Percentiles rank a stretch among this genome's conserved stretches.
Evolutionary conservation across 2,797 vertebrate genomes (phyloP).

Genomic region (Acridotheres tristis): DNA sequence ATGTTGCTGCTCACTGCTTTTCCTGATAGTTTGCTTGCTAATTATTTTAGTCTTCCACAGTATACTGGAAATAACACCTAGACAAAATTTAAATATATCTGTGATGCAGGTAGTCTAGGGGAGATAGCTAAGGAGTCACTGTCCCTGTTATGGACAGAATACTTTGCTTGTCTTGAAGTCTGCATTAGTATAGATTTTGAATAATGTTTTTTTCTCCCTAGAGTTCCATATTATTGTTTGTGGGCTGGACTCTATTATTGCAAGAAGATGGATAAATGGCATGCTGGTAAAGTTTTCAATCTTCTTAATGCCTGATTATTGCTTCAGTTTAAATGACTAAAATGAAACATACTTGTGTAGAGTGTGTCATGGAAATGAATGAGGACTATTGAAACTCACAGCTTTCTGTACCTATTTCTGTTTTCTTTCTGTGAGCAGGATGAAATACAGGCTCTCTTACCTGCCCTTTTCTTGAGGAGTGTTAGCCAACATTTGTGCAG

Average conservation of each 20-base stretch:
- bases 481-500: neutral
- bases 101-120: neutral
- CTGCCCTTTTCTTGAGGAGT: neutral
- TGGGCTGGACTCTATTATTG: conserved; percentile 96
- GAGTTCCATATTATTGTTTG: conserved; percentile 98
- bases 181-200: neutral
- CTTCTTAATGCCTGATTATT: conserved; percentile 1
- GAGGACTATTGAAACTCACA: neutral
- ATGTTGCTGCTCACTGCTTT: neutral
- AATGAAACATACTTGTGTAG: neutral
- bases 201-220: conserved; percentile 36
- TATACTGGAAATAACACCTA: neutral
- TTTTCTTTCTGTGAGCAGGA: neutral
- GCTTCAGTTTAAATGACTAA: neutral
- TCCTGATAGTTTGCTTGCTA: neutral
- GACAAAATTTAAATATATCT: neutral
- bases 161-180: neutral
- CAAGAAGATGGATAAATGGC: conserved; percentile 97
- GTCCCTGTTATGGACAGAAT: neutral
- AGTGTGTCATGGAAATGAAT: neutral
- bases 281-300: conserved; percentile 86
- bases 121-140: neutral
- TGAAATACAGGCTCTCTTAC: neutral
- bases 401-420: neutral
- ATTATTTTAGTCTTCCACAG: neutral